Evolutionary conservation across 1,140 invertebrate genomes (phyloP).

Genomic region (Scaptomyza hsui): DNA sequence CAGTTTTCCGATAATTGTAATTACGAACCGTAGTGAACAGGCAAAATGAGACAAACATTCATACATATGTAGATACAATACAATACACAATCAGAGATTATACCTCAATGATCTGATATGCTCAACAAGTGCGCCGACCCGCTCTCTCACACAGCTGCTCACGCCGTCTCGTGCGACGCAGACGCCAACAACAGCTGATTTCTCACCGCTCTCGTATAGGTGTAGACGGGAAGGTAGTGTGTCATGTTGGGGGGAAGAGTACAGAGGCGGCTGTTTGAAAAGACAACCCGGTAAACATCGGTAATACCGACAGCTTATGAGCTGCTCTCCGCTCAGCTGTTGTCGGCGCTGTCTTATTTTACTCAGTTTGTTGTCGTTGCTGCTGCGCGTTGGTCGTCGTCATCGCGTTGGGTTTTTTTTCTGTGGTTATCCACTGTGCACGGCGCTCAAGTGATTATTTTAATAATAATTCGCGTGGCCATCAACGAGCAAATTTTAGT

Average conservation of each 20-base stretch:
- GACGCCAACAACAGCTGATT: conserved; percentile 48
- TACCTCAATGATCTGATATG: conserved; percentile 23
- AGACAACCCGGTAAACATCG: conserved; percentile 36
- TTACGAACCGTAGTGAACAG: not conserved
- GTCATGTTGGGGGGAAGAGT: not conserved
- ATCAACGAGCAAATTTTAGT: conserved; percentile 10
- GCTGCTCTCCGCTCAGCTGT: conserved; percentile 28
- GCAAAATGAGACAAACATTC: not conserved
- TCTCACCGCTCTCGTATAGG: not conserved
- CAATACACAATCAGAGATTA: not conserved
- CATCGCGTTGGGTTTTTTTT: conserved; percentile 3
- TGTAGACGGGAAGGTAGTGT: not conserved
- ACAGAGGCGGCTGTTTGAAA: not conserved
- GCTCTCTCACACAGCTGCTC: not conserved
- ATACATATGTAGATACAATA: not conserved
- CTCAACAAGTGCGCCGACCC: conserved; percentile 39
- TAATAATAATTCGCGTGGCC: conserved; percentile 41
- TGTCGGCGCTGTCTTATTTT: conserved; percentile 23
- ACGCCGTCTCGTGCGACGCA: conserved; percentile 1
- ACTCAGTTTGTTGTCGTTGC: conserved; percentile 54
- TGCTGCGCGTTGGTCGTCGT: conserved; percentile 37
- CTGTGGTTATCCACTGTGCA: conserved; percentile 6
- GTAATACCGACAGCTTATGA: conserved; percentile 2
- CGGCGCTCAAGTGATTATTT: conserved; percentile 19
- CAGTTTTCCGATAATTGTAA: conserved; percentile 16